Percentiles rank a stretch among this genome's conserved stretches.
Evolutionary conservation across 2,797 vertebrate genomes (phyloP).

Genomic region (Ctenochaetus hawaiiensis): DNA sequence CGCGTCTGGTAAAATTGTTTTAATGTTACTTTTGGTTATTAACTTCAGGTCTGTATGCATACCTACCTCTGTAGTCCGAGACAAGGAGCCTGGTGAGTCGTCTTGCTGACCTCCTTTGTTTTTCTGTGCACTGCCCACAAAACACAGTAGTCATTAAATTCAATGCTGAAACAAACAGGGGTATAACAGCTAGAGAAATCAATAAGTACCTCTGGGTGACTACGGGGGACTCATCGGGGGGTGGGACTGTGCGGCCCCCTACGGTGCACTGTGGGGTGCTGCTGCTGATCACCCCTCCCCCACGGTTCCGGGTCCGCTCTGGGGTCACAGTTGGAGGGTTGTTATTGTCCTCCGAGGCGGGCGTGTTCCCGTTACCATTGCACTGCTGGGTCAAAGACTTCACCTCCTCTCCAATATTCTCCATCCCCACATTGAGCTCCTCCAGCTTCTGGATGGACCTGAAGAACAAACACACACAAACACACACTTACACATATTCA

Average conservation of each 20-base stretch:
- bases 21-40: not conserved
- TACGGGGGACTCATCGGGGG: constrained; percentile 90
- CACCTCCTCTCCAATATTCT: constrained; percentile 91
- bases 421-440: constrained; percentile 97
- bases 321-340: constrained; percentile 76
- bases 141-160: not conserved
- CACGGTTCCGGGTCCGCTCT: constrained; percentile 73
- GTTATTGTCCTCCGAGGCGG: constrained; percentile 75
- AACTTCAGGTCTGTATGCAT: not conserved
- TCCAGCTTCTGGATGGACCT: constrained; percentile 98
- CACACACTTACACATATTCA: not conserved
- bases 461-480: constrained; percentile 29
- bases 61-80: constrained; percentile 75
- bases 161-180: not conserved
- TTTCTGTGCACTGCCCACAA: constrained; percentile 71
- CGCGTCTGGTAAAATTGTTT: not conserved
- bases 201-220: constrained; percentile 82
- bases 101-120: constrained; percentile 39
- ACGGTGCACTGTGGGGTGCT: constrained; percentile 89
- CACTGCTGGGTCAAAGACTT: constrained; percentile 90
- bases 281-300: constrained; percentile 87
- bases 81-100: constrained; percentile 71
- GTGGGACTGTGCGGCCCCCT: constrained; percentile 81
- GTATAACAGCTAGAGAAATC: not conserved
- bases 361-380: constrained; percentile 85